Conservation (phyloP, 2,113 vertebrate species). For the Phrynocephalus versicolor region DNA sequence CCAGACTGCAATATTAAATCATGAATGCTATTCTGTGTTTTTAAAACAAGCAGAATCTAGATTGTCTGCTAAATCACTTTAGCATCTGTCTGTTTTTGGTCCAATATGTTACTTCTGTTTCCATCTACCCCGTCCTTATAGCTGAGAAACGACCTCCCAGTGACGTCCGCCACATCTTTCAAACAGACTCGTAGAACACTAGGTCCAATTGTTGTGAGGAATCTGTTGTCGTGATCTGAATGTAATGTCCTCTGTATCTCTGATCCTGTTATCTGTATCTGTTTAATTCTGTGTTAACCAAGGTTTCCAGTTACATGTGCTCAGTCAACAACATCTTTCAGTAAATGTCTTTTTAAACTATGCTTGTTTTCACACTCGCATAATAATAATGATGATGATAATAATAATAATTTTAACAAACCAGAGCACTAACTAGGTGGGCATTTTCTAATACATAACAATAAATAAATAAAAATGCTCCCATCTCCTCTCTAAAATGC, state of each 20-base stretch:
- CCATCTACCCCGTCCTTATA: conserved; percentile 28
- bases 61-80: conserved; percentile 54
- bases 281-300: conserved; percentile 65
- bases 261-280: conserved; percentile 73
- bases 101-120: conserved; percentile 48
- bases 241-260: conserved; percentile 76
- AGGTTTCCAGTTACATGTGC: conserved; percentile 65
- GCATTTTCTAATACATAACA: conserved; percentile 67
- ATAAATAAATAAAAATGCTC: conserved; percentile 54
- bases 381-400: conserved; percentile 10
- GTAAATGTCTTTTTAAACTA: conserved; percentile 72
- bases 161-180: conserved; percentile 60
- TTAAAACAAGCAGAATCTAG: conserved; percentile 43
- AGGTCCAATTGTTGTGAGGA: conserved; percentile 63
- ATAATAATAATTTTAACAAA: conserved; percentile 10
- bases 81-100: conserved; percentile 62
- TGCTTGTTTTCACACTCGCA: conserved; percentile 70
- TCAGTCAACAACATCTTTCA: conserved; percentile 76
- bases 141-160: conserved; percentile 47
- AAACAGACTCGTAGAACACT: conserved; percentile 59
- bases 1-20: conserved; percentile 78
- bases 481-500: conserved; percentile 78
- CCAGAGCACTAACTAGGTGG: conserved; percentile 70
- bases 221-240: conserved; percentile 81
- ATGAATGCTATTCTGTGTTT: conserved; percentile 62